These are phyloP conservation scores for Neomonachus schauinslandi DNA, from an alignment of 2,113 vertebrate genomes.

Conservation along the genomic window DNA sequence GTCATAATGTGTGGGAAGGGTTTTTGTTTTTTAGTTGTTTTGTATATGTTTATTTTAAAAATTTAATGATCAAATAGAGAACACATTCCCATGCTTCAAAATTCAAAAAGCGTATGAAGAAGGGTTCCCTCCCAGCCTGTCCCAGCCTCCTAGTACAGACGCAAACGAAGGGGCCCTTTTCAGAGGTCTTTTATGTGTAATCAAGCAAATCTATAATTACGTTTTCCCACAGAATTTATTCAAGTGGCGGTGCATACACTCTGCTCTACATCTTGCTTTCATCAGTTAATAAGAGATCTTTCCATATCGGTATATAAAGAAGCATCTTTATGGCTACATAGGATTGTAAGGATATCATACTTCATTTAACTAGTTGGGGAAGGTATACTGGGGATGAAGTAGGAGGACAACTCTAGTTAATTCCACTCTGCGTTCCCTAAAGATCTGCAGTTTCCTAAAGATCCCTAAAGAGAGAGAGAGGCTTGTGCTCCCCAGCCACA, in stretches of 20 bases:
- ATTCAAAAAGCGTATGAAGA: neutral
- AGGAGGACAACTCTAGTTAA: neutral
- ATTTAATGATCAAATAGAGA: neutral
- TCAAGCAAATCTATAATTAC: neutral
- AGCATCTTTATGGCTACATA: neutral
- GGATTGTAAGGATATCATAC: neutral
- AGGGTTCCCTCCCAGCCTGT: neutral
- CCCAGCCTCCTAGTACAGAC: neutral
- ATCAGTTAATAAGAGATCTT: neutral
- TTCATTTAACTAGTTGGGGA: conserved; percentile 17
- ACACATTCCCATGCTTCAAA: conserved; percentile 1
- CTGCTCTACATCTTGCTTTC: neutral
- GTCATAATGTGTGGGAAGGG: neutral
- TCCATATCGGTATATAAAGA: neutral
- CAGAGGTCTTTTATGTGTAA: neutral
- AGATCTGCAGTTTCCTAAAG: neutral
- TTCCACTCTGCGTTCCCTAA: neutral
- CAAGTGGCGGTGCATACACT: neutral
- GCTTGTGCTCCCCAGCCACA: neutral
- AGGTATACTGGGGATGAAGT: neutral
- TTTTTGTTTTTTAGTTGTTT: neutral
- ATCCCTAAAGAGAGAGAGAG: neutral
- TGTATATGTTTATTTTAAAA: conserved; percentile 5
- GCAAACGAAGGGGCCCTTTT: neutral
- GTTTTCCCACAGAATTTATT: neutral